Evolutionary conservation across 2,888 invertebrate species (phyloP), one percentile per base, ranked within the genome.

Genomic region (Sinopyrophorus schimmeli): DNA sequence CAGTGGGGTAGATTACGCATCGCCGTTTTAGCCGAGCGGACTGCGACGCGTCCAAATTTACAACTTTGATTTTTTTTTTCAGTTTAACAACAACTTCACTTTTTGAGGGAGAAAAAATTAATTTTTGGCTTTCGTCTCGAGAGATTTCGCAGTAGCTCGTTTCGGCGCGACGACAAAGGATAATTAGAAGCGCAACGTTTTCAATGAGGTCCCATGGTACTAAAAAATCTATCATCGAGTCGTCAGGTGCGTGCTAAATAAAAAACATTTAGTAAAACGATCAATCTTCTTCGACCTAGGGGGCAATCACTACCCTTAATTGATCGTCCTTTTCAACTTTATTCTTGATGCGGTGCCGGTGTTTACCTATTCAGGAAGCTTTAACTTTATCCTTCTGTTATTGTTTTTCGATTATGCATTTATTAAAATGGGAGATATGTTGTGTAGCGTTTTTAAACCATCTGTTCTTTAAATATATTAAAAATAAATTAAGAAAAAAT

Each of bases 221-320:
- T 51, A 44, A 44, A 50, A 35, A 53, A 53, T 46, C 49, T 49
- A 46, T 48, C 47, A 55, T 54, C 47, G 47, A 49, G 50, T 58
- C 54, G 54, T 58, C 58, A 58, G 58, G 58, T 58, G 58, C 58
- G 48, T 50, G 27, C 43, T 44, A 56, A 58, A 58, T 56, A 56
- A 56, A 58, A 58, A 58, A 53, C 46, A 53, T 47, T 46, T 49
- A 37, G 53, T 47, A 30, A 40, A 41, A 32, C 54, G 52, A 58
- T 58, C 58, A 55, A 58, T 58, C 58, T 50, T 50, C 39, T 35
- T 32, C 44, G 46, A 46, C 50, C 39, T 44, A 39, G 50, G 50
- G 50, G 50, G 50, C 40, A 50, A 50, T 50, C 50, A 50, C 44
- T 50, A 39, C 40, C 44, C 50, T 38, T 50, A 50, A 50, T 50